Conservation (phyloP, 2,888 invertebrate genomes). For the Pegoplata infirma region DNA sequence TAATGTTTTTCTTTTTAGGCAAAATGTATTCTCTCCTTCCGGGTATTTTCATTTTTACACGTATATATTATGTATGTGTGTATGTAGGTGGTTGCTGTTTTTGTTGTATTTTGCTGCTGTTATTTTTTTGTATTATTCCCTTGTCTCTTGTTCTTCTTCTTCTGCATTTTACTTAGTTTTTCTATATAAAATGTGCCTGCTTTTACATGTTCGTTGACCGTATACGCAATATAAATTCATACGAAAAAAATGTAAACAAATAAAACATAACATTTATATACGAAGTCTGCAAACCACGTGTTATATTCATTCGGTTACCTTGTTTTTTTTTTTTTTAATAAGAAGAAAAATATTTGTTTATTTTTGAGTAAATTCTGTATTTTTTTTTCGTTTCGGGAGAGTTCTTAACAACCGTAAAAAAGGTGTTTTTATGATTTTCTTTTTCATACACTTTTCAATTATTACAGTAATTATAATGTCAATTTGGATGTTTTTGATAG, state of each 20-base stretch:
- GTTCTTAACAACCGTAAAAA: neutral
- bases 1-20: neutral
- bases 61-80: neutral
- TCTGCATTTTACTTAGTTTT: neutral
- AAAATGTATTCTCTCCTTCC: constrained; percentile 28
- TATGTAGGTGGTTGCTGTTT: constrained; percentile 5
- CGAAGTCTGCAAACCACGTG: constrained; percentile 59
- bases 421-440: neutral
- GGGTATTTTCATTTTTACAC: constrained; percentile 27
- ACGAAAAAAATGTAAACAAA: constrained; percentile 45
- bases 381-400: neutral
- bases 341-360: constrained; percentile 32
- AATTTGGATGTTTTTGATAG: too few species aligned
- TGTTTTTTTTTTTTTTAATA: constrained; percentile 1
- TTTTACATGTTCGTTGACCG: constrained; percentile 42
- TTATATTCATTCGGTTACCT: constrained; percentile 20
- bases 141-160: neutral
- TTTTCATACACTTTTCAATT: neutral
- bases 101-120: neutral
- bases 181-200: neutral
- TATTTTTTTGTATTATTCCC: neutral
- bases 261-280: constrained; percentile 13
- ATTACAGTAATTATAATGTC: too few species aligned
- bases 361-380: constrained; percentile 36
- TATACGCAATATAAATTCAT: constrained; percentile 28